Conservation (phyloP, 2,113 vertebrate genomes). For the Microcebus murinus region DNA sequence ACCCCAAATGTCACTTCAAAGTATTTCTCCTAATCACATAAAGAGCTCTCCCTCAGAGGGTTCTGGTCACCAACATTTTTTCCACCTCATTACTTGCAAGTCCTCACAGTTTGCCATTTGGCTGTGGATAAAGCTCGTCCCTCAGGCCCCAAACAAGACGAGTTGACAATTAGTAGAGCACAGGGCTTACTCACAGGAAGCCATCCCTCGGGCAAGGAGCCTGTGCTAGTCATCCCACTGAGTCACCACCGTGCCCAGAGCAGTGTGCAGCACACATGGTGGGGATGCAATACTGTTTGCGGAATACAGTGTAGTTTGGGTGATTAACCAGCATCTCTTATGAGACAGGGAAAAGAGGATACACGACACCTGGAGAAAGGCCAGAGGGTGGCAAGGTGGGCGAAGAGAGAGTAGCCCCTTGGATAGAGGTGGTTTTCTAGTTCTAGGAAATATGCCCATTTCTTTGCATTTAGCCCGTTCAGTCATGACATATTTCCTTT, state of each 20-base stretch:
- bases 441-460: not conserved
- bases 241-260: not conserved
- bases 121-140: not conserved
- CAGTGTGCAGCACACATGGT: not conserved
- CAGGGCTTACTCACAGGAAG: not conserved
- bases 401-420: not conserved
- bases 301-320: not conserved
- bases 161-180: not conserved
- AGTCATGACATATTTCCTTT: not conserved
- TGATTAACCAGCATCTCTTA: not conserved
- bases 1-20: slow-evolving; percentile 56
- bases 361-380: not conserved
- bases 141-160: not conserved
- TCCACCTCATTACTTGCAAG: slow-evolving; percentile 44
- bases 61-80: slow-evolving; percentile 33
- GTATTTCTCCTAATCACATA: slow-evolving; percentile 54
- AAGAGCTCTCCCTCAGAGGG: slow-evolving; percentile 39
- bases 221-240: not conserved
- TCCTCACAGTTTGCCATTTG: not conserved
- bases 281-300: not conserved
- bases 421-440: not conserved
- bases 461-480: not conserved
- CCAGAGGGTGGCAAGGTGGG: not conserved
- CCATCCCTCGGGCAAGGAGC: not conserved
- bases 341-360: not conserved